Evolutionary conservation across 2,113 vertebrate species (phyloP), one percentile per base, ranked within the genome.

Genomic region (Vanacampus margaritifer): DNA sequence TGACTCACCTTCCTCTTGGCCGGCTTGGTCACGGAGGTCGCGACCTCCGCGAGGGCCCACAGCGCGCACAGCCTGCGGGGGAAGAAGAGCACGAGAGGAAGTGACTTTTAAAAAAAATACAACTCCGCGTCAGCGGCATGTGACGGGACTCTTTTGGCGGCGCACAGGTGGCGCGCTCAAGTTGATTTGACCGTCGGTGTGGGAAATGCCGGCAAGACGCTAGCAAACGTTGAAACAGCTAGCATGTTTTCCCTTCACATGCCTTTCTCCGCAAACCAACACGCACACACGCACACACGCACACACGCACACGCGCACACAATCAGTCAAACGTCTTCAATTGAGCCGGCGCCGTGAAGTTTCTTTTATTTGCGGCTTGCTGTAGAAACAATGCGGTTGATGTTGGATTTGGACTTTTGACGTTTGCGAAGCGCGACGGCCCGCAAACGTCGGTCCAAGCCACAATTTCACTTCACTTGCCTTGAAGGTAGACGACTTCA

Each of bases 1-100:
- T 75, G 79, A 84, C 86, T 89, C 81, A 90, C 89, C 88, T 90
- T 90, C 77, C 75, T 86, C 75, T 84, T 87, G 76, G 81, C 79
- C 23, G 79, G 60, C 69, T 79, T 89, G 81, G 82, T 79, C 84
- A 81, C 45, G 26, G 87, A 89, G 82, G 86, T 84, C 41, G 68
- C 51, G 76, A 78, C 79, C 82, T 65, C 79, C 83, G 88, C 84
- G 76, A 85, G 84, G 56, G 80, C 81, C 86, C 86, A 87, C 83
- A 90, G 82, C 78, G 85, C 87, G 85, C 69, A 89, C 45, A 90
- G 69, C 77, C 89, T 90, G 65, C 0, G 67, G 65, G 74, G 72
- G 65, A 17, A 78, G 26, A 68, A 64, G 60, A 43, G 75, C 50
- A 32, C 70, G 37, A 67, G 11, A 63, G 17, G 56, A 32, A 37